Percentiles rank a stretch among this genome's conserved stretches.
Conservation (phyloP, 2,113 vertebrate species). For the Crotalus viridis region DNA sequence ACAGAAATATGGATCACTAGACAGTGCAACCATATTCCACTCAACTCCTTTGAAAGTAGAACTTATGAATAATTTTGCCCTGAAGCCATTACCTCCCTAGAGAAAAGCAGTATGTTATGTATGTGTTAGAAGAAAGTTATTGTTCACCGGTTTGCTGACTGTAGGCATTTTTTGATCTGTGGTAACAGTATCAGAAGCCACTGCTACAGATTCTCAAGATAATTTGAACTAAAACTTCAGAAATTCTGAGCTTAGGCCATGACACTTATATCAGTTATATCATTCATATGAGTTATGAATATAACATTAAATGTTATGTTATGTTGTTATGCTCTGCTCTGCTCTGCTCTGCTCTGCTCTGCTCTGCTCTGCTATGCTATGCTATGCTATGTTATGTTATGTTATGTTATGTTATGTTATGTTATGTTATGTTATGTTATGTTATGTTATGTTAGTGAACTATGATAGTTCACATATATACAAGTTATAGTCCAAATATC, state of each 20-base stretch:
- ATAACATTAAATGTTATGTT: not conserved
- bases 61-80: not conserved
- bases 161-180: not conserved
- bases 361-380: no score
- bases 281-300: not conserved
- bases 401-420: not conserved
- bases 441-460: no score
- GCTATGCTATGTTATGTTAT: no score
- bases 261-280: not conserved
- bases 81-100: not conserved
- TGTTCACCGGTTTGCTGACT: not conserved
- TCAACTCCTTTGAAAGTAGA: not conserved
- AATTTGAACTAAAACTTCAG: not conserved
- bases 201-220: not conserved
- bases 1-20: not conserved
- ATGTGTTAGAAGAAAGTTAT: conserved; percentile 4
- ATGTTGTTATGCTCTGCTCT: not conserved
- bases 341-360: not conserved
- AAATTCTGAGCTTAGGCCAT: not conserved
- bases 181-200: not conserved
- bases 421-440: not conserved
- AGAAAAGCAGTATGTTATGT: conserved; percentile 1
- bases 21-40: not conserved
- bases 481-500: no score
- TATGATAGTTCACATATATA: no score